These are phyloP conservation scores for Hirtodrosophila duncani DNA, from an alignment of 2,888 invertebrate species.

Conservation along the genomic window DNA sequence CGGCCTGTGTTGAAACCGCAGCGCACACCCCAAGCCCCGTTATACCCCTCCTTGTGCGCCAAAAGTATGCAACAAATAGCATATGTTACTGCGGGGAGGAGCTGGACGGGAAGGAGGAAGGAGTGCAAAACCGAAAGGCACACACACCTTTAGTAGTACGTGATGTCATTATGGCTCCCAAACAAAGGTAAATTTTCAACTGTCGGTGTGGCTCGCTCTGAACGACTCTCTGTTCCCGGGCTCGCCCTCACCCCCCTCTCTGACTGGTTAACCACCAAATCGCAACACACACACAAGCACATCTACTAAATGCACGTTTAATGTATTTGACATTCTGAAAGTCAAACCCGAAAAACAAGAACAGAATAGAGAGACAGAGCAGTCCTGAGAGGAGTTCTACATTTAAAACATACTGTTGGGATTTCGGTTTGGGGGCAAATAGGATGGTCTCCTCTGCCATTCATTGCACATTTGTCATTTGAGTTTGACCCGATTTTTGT, in stretches of 20 bases:
- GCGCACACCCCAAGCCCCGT: neutral
- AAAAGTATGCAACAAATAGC: conserved; percentile 61
- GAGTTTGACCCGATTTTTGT: conserved; percentile 68
- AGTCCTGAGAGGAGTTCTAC: conserved; percentile 12
- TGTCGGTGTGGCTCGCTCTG: conserved; percentile 65
- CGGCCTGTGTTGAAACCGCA: conserved; percentile 23
- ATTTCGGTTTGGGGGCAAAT: conserved; percentile 15
- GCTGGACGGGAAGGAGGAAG: neutral
- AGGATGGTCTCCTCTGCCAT: conserved; percentile 11
- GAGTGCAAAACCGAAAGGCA: conserved; percentile 25
- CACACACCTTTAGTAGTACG: conserved; percentile 69
- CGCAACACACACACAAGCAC: too few relatives aligned
- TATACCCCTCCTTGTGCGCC: neutral
- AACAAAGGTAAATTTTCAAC: conserved; percentile 73
- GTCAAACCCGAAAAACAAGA: conserved; percentile 59
- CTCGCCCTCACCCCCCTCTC: conserved; percentile 32
- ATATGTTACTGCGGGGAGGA: conserved; percentile 46
- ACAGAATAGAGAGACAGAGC: conserved; percentile 5
- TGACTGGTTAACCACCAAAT: conserved; percentile 44
- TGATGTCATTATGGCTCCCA: conserved; percentile 72
- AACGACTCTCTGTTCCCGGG: conserved; percentile 49
- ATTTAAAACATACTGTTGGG: conserved; percentile 54
- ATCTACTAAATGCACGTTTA: conserved; percentile 76
- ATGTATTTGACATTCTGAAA: conserved; percentile 75
- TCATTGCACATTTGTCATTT: conserved; percentile 60